A percentile compares a stretch with the other conserved stretches of the same genome.
These are phyloP conservation scores for Luperina nickerlii DNA, from an alignment of 2,888 invertebrate species.

Conservation along the genomic window DNA sequence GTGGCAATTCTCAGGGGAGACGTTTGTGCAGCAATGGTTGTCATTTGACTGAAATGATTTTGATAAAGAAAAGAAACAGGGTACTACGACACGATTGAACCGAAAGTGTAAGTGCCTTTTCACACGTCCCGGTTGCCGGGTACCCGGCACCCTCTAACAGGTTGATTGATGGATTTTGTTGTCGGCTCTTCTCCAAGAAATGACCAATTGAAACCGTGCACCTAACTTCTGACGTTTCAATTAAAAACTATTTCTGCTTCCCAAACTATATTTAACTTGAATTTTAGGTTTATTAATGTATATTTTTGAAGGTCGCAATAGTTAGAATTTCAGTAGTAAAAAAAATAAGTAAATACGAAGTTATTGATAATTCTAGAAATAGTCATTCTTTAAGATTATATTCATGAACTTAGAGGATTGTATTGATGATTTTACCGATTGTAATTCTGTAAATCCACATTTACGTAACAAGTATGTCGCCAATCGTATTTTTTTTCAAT, in stretches of 20 bases:
- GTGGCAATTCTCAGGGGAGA: not conserved
- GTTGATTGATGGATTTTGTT: not conserved
- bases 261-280: not conserved
- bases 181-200: not conserved
- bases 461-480: no score
- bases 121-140: no score
- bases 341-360: no score
- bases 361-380: no score
- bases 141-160: not conserved
- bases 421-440: no score
- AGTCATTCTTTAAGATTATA: no score
- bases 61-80: not conserved
- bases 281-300: not conserved
- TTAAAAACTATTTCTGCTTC: not conserved
- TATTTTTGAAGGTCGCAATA: not conserved
- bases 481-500: no score
- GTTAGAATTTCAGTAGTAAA: no score
- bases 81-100: not conserved
- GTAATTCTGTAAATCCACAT: no score
- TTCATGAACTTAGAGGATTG: no score
- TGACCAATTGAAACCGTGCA: not conserved
- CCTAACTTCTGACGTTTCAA: no score
- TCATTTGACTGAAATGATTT: not conserved
- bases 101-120: not conserved
- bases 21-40: not conserved